phyloP scores from a whole-genome alignment of 2,888 invertebrate species.

The Phragmatobia fuliginosa region DNA sequence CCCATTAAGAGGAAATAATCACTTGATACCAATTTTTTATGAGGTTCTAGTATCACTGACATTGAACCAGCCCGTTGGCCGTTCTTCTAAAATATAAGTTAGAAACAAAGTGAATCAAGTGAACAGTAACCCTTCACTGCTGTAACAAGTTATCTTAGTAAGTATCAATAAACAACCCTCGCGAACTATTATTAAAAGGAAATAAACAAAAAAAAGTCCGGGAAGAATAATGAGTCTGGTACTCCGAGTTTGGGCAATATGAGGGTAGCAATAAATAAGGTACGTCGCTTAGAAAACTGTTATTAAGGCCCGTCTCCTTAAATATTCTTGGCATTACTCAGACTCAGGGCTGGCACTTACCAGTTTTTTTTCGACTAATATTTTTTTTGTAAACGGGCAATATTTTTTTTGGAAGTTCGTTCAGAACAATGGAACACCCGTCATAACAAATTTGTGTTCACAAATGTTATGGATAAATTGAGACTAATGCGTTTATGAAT shows the following conservation, averaged over 20 bases:
- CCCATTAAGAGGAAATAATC: too few species aligned
- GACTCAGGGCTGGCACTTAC: slow-evolving; percentile 38
- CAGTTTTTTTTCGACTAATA: background rate
- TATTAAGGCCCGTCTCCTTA: slow-evolving; percentile 50
- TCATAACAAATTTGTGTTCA: background rate
- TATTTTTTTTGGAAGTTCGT: background rate
- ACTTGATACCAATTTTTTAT: too few species aligned
- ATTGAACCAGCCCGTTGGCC: too few species aligned
- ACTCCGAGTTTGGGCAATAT: slow-evolving; percentile 31
- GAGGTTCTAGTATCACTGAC: too few species aligned
- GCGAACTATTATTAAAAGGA: slow-evolving; percentile 45
- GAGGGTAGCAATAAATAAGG: slow-evolving; percentile 46
- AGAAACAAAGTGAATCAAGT: background rate
- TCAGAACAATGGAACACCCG: background rate
- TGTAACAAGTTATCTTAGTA: background rate
- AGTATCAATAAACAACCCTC: slow-evolving; percentile 35
- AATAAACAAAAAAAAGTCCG: slow-evolving; percentile 50
- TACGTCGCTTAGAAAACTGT: slow-evolving; percentile 52
- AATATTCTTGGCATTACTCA: slow-evolving; percentile 54
- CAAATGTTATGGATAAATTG: background rate
- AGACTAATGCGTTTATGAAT: background rate
- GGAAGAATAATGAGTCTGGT: slow-evolving; percentile 43
- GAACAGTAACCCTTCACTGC: background rate
- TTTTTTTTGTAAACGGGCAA: too few species aligned
- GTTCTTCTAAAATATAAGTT: background rate